Evolutionary conservation across 2,797 vertebrate species (phyloP).

Genomic region (Typhlichthys eigenmanni): DNA sequence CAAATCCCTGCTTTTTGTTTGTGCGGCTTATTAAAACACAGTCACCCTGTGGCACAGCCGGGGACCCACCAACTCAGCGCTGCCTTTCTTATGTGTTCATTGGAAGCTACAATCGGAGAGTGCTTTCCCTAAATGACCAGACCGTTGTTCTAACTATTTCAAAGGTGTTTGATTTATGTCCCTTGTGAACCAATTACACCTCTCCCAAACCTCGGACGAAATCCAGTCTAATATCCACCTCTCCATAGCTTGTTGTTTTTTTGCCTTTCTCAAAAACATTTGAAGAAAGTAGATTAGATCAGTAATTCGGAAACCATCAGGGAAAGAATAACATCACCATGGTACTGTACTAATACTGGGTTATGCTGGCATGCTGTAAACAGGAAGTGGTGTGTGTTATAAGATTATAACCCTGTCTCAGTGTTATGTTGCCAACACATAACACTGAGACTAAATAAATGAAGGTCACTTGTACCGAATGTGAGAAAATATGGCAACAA

Average conservation of each 20-base stretch:
- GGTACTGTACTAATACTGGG: neutral
- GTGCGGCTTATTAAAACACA: slow-evolving; percentile 42
- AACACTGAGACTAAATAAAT: slow-evolving; percentile 19
- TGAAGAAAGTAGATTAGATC: slow-evolving; percentile 8
- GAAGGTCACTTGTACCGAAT: slow-evolving; percentile 18
- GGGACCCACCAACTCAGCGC: slow-evolving; percentile 28
- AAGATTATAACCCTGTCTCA: too few species aligned
- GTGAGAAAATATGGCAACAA: slow-evolving; percentile 5
- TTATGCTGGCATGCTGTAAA: neutral
- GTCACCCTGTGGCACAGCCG: slow-evolving; percentile 19
- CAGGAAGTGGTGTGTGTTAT: neutral
- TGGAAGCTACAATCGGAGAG: slow-evolving; percentile 40
- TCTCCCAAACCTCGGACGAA: slow-evolving; percentile 23
- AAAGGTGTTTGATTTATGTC: slow-evolving; percentile 42
- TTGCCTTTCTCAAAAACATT: slow-evolving; percentile 36
- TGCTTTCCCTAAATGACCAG: slow-evolving; percentile 47
- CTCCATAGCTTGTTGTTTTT: too few species aligned
- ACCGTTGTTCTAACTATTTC: slow-evolving; percentile 36
- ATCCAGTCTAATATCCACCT: neutral
- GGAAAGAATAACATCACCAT: neutral
- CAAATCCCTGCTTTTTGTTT: slow-evolving; percentile 30
- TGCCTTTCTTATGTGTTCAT: slow-evolving; percentile 47
- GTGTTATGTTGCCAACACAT: neutral
- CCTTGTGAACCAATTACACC: slow-evolving; percentile 58
- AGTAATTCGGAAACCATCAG: neutral